phyloP scores from a whole-genome alignment of 1,140 invertebrate species.

The Drosophila tsacasi region DNA sequence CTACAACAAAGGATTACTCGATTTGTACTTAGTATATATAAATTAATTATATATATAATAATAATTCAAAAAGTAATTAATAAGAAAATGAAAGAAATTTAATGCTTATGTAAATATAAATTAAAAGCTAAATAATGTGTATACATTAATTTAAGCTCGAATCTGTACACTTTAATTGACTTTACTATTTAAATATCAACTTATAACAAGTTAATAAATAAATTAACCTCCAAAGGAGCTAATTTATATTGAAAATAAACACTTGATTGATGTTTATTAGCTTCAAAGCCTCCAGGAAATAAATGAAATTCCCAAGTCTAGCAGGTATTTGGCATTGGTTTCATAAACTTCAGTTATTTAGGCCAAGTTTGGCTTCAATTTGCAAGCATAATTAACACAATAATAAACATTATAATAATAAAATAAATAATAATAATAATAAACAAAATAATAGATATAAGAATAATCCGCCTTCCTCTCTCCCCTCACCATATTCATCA shows the following conservation, averaged over 20 bases:
- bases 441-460: slow-evolving; percentile 6
- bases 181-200: background rate
- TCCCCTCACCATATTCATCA: slow-evolving; percentile 8
- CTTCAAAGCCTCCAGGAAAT: background rate
- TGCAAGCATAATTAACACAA: background rate
- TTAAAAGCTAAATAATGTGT: too few relatives aligned
- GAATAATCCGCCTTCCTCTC: slow-evolving; percentile 12
- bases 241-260: background rate
- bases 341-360: slow-evolving; percentile 27
- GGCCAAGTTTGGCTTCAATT: slow-evolving; percentile 7
- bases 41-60: too few relatives aligned
- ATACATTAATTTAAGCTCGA: too few relatives aligned
- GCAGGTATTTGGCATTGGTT: slow-evolving; percentile 1
- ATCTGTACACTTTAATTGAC: too few relatives aligned
- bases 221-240: background rate
- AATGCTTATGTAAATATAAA: background rate
- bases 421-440: slow-evolving; percentile 3
- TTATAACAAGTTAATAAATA: background rate
- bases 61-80: too few relatives aligned
- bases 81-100: background rate
- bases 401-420: slow-evolving; percentile 1
- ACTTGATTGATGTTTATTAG: background rate
- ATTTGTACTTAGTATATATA: too few relatives aligned
- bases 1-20: too few relatives aligned
- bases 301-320: background rate